A percentile compares a stretch with the other conserved stretches of the same genome.
These are phyloP conservation scores for Spinibarbus caldwelli DNA, from an alignment of 2,797 vertebrate species.

Conservation along the genomic window DNA sequence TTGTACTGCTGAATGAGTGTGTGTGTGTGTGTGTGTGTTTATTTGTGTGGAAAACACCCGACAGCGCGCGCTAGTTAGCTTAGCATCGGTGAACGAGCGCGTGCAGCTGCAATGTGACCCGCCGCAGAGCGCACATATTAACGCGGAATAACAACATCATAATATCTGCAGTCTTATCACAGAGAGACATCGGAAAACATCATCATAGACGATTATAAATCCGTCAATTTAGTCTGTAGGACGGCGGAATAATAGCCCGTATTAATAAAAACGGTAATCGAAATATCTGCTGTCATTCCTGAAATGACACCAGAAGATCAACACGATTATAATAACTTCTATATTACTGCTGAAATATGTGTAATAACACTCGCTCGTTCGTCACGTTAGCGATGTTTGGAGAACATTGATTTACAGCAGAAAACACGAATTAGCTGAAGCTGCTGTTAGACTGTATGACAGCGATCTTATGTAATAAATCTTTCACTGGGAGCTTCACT, in stretches of 20 bases:
- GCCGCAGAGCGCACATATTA: background rate
- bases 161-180: too few species aligned
- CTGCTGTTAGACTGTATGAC: too few species aligned
- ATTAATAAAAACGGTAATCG: background rate
- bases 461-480: background rate
- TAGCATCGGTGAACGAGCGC: constrained; percentile 20
- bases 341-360: background rate
- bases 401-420: background rate
- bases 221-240: background rate
- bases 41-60: constrained; percentile 11
- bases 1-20: background rate
- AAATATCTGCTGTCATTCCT: background rate
- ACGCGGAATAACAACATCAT: background rate
- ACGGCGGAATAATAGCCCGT: background rate
- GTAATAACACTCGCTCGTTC: background rate
- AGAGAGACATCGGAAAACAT: background rate
- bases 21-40: background rate
- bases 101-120: constrained; percentile 40
- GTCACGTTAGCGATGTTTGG: too few species aligned
- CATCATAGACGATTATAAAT: background rate
- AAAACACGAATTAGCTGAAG: too few species aligned
- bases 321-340: background rate
- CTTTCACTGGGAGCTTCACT: too few species aligned
- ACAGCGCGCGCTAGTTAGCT: constrained; percentile 36
- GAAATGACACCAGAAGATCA: background rate